A percentile compares a stretch with the other conserved stretches of the same genome.
phyloP scores from a whole-genome alignment of 2,797 vertebrate species.

The Amniataba percoides region DNA sequence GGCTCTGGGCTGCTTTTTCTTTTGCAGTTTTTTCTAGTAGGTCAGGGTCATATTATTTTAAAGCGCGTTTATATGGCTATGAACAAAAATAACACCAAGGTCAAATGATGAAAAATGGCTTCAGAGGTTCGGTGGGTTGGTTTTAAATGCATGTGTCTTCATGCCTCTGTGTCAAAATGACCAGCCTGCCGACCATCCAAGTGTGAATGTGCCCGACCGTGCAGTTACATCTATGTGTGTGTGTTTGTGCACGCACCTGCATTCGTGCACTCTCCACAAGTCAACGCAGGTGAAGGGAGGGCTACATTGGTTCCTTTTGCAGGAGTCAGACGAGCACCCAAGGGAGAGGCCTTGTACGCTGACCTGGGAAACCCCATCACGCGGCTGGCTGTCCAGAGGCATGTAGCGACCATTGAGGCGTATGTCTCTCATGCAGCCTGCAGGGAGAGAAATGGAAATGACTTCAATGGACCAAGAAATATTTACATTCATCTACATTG shows the following conservation, averaged over 20 bases:
- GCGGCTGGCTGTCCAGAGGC: constrained; percentile 85
- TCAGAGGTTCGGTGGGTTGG: constrained; percentile 26
- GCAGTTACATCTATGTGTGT: neutral
- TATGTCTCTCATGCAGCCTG: constrained; percentile 92
- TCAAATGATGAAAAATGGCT: constrained; percentile 30
- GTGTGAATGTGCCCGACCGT: neutral
- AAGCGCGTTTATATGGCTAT: constrained; percentile 25
- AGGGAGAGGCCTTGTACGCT: constrained; percentile 85
- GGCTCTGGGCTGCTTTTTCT: neutral
- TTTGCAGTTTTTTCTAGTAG: neutral
- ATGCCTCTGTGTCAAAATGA: constrained; percentile 31
- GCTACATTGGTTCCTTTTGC: constrained; percentile 90
- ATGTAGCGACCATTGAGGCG: constrained; percentile 90
- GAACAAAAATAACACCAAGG: constrained; percentile 34
- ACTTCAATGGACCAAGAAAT: constrained; percentile 23
- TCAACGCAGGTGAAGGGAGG: constrained; percentile 90
- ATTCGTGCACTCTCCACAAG: constrained; percentile 92
- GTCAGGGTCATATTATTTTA: constrained; percentile 23
- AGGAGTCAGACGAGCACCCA: constrained; percentile 91
- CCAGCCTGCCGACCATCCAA: neutral
- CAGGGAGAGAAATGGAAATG: constrained; percentile 11
- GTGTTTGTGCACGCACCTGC: constrained; percentile 82
- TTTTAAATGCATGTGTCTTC: constrained; percentile 27
- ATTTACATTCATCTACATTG: neutral
- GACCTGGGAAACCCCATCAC: constrained; percentile 87